Percentiles rank a stretch among this genome's conserved stretches.
phyloP scores from a whole-genome alignment of 30 jellyfish, hydroid and myxozoan species.

The Morbakka virulenta region DNA sequence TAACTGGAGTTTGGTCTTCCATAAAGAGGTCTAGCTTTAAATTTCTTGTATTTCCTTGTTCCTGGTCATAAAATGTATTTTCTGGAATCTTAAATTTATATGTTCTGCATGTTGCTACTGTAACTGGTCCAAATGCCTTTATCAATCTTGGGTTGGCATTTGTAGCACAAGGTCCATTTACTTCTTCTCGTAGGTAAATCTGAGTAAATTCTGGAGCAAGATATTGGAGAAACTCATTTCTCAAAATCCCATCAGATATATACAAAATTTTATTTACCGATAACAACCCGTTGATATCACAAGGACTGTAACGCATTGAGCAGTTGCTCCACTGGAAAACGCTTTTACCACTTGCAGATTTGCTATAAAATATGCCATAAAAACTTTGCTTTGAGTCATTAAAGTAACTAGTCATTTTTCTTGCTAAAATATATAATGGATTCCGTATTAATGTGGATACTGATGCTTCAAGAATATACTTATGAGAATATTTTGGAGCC shows the following conservation, averaged over 20 bases:
- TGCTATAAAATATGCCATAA: slow-evolving; percentile 31
- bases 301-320: slow-evolving; percentile 58
- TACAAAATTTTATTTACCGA: slow-evolving; percentile 15
- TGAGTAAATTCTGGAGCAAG: slow-evolving; percentile 62
- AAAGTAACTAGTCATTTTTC: slow-evolving; percentile 24
- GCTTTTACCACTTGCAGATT: slow-evolving; percentile 30
- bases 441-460: slow-evolving; percentile 1
- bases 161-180: slow-evolving; percentile 66
- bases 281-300: slow-evolving; percentile 46
- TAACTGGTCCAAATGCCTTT: slow-evolving; percentile 47
- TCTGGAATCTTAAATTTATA: slow-evolving; percentile 54
- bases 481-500: slow-evolving; percentile 28
- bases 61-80: slow-evolving; percentile 63
- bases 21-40: slow-evolving; percentile 29
- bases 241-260: slow-evolving; percentile 3
- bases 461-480: slow-evolving; percentile 30
- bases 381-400: slow-evolving; percentile 28
- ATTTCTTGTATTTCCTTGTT: slow-evolving; percentile 78
- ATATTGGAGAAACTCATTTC: slow-evolving; percentile 17
- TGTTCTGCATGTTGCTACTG: slow-evolving; percentile 58
- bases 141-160: slow-evolving; percentile 62
- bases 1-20: slow-evolving; percentile 4
- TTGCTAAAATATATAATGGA: slow-evolving; percentile 32
- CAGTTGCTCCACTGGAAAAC: slow-evolving; percentile 73
- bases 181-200: slow-evolving; percentile 20